These are phyloP conservation scores for Vombatus ursinus DNA, from an alignment of 2,113 vertebrate genomes.

Conservation along the genomic window DNA sequence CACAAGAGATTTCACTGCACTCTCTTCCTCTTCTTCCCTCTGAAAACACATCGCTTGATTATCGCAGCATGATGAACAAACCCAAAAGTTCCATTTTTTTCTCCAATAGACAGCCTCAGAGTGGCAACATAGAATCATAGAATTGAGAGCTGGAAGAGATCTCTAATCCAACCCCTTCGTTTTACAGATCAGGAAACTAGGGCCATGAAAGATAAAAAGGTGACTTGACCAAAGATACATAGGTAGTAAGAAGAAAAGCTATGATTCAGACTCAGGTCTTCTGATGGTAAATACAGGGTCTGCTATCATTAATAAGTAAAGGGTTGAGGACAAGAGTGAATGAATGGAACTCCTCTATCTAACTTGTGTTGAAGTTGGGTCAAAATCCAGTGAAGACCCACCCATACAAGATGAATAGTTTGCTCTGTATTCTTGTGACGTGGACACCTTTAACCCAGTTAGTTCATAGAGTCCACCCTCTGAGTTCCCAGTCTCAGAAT, in stretches of 20 bases:
- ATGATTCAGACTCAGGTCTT: neutral
- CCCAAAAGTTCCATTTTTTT: neutral
- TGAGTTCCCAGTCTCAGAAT: neutral
- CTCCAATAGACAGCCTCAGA: neutral
- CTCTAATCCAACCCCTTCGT: too few species aligned
- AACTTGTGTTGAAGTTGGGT: neutral
- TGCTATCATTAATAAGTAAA: neutral
- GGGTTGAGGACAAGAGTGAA: neutral
- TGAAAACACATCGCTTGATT: neutral
- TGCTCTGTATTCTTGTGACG: neutral
- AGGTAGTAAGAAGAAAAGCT: neutral
- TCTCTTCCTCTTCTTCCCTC: too few species aligned
- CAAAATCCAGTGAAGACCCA: neutral
- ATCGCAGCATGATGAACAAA: neutral
- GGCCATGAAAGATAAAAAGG: too few species aligned
- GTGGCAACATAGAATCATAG: too few species aligned
- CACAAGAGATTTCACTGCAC: too few species aligned
- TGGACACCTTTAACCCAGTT: too few species aligned
- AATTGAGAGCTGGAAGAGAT: too few species aligned
- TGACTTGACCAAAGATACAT: neutral
- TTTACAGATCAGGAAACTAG: too few species aligned
- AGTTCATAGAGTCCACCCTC: too few species aligned
- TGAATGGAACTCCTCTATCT: too few species aligned
- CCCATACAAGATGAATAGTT: neutral
- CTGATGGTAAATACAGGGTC: neutral